These are phyloP conservation scores for Xanthorhoe designata DNA, from an alignment of 2,888 invertebrate genomes.

Conservation along the genomic window DNA sequence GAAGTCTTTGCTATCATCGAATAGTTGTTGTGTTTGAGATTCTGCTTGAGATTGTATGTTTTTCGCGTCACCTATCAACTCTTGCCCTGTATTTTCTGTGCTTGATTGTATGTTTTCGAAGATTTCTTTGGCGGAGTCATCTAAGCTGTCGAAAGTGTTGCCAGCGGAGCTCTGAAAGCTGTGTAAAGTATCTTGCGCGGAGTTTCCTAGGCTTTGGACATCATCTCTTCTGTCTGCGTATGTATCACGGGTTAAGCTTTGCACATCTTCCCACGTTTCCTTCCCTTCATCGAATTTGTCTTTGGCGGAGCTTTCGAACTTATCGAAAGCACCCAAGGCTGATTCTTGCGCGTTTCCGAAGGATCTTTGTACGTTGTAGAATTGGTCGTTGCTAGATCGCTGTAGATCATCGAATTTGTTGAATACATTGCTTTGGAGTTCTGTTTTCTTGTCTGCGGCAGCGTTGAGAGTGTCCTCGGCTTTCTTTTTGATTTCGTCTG, in stretches of 20 bases:
- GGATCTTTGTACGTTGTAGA: constrained; percentile 66
- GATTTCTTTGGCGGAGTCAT: constrained; percentile 72
- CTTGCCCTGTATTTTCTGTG: constrained; percentile 62
- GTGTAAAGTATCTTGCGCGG: constrained; percentile 76
- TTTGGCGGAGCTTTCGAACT: constrained; percentile 79
- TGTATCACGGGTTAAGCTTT: constrained; percentile 77
- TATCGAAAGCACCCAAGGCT: constrained; percentile 79
- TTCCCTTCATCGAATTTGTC: constrained; percentile 72
- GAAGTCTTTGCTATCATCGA: constrained; percentile 60
- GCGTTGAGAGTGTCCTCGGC: constrained; percentile 74
- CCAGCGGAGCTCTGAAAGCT: constrained; percentile 82
- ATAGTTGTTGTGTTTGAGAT: constrained; percentile 60
- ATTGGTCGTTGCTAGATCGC: constrained; percentile 57
- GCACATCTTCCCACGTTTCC: constrained; percentile 75
- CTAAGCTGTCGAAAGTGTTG: constrained; percentile 79
- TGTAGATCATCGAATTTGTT: constrained; percentile 56
- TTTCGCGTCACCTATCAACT: constrained; percentile 62
- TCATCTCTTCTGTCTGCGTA: constrained; percentile 75
- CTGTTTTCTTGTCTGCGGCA: constrained; percentile 64
- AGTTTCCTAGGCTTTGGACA: constrained; percentile 71
- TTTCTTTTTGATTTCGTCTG: constrained; percentile 75
- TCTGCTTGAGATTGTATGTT: constrained; percentile 61
- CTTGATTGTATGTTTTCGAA: constrained; percentile 62
- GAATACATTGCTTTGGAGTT: constrained; percentile 60
- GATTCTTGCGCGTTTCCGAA: constrained; percentile 75